A percentile compares a stretch with the other conserved stretches of the same genome.
Conservation (phyloP, 2,888 invertebrate species). For the Andricus quercusramuli region DNA sequence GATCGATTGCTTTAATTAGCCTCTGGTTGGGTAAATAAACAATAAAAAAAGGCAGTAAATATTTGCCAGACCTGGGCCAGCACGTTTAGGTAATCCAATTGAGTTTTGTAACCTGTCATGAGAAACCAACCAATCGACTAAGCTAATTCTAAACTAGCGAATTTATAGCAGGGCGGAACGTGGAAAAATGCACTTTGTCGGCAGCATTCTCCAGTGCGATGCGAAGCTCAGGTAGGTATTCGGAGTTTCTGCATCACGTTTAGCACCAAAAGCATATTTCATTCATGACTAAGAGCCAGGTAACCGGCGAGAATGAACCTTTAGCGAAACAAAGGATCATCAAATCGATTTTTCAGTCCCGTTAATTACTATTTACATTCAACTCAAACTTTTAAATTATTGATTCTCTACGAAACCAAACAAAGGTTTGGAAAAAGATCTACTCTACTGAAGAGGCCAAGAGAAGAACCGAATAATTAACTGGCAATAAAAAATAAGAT, state of each 20-base stretch:
- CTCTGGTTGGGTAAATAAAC: not conserved
- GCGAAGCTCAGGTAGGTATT: constrained; percentile 34
- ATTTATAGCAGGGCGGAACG: constrained; percentile 61
- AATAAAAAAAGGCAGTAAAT: constrained; percentile 8
- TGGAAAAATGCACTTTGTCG: constrained; percentile 66
- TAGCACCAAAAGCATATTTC: constrained; percentile 31
- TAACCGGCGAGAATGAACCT: not conserved
- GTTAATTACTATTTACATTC: constrained; percentile 27
- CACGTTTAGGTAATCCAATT: constrained; percentile 32
- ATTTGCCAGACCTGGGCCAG: not conserved
- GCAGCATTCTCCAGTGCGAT: constrained; percentile 42
- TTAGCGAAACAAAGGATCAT: constrained; percentile 20
- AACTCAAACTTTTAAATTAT: constrained; percentile 5
- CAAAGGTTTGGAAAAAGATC: not conserved
- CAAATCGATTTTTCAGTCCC: constrained; percentile 6
- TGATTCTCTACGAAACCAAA: constrained; percentile 7
- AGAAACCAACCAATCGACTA: constrained; percentile 30
- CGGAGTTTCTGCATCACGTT: constrained; percentile 5
- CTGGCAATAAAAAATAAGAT: not conserved
- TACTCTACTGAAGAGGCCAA: not conserved
- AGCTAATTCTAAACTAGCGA: constrained; percentile 42
- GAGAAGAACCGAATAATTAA: not conserved
- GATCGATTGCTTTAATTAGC: not conserved
- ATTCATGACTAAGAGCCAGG: constrained; percentile 35
- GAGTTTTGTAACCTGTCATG: constrained; percentile 28